Percentiles rank a stretch among this genome's conserved stretches.
These are phyloP conservation scores for Drosophila sulfurigaster DNA, from an alignment of 1,140 invertebrate genomes.

Conservation along the genomic window DNA sequence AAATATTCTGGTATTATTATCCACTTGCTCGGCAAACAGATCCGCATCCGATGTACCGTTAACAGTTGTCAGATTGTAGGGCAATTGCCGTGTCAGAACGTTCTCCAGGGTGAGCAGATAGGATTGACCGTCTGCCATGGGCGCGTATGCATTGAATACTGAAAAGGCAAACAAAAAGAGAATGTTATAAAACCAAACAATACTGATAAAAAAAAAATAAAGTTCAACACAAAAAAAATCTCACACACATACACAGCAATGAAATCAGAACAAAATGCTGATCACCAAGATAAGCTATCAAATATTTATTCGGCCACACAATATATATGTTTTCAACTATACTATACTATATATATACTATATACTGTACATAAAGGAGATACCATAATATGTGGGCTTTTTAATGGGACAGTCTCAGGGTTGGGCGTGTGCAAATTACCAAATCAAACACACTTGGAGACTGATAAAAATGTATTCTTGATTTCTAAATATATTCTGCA, in stretches of 20 bases:
- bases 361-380: neutral
- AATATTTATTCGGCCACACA: slow-evolving; percentile 7
- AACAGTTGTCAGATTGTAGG: slow-evolving; percentile 53
- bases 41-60: slow-evolving; percentile 55
- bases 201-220: slow-evolving; percentile 14
- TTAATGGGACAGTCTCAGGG: neutral
- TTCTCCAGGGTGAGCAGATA: slow-evolving; percentile 76
- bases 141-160: slow-evolving; percentile 68
- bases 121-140: slow-evolving; percentile 61
- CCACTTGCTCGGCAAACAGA: slow-evolving; percentile 39
- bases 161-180: slow-evolving; percentile 55
- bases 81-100: slow-evolving; percentile 58
- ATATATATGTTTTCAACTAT: slow-evolving; percentile 14
- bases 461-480: slow-evolving; percentile 9
- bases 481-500: slow-evolving; percentile 23
- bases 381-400: neutral
- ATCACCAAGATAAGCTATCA: slow-evolving; percentile 44
- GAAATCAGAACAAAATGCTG: slow-evolving; percentile 39
- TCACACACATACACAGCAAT: slow-evolving; percentile 18
- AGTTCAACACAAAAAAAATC: slow-evolving; percentile 1
- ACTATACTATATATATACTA: neutral
- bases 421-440: slow-evolving; percentile 38
- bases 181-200: slow-evolving; percentile 26
- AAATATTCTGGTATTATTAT: slow-evolving; percentile 67
- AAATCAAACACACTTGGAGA: slow-evolving; percentile 18